Percentiles rank a stretch among this genome's conserved stretches.
These are phyloP conservation scores for Oreochromis mossambicus DNA, from an alignment of 2,797 vertebrate genomes.

Conservation along the genomic window DNA sequence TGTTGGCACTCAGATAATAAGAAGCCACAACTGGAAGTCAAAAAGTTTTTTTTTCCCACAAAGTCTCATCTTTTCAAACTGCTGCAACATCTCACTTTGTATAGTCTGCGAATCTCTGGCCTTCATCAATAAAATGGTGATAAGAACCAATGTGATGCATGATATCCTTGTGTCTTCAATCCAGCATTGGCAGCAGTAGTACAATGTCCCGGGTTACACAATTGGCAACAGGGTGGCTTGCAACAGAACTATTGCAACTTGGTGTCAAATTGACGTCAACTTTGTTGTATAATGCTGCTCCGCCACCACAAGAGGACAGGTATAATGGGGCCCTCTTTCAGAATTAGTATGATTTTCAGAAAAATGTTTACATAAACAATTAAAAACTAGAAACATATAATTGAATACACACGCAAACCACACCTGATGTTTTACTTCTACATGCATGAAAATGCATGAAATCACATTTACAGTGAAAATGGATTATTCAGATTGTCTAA, in stretches of 20 bases:
- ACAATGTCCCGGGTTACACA: neutral
- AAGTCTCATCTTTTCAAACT: neutral
- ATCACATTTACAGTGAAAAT: neutral
- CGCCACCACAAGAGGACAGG: neutral
- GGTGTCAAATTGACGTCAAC: neutral
- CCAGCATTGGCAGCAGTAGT: neutral
- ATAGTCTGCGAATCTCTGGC: neutral
- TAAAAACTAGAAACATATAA: neutral
- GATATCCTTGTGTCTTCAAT: neutral
- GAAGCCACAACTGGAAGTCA: neutral
- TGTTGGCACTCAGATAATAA: neutral
- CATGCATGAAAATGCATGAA: neutral
- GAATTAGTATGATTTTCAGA: neutral
- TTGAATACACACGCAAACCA: neutral
- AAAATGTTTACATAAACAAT: neutral
- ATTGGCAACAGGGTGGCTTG: neutral
- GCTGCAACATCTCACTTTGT: neutral
- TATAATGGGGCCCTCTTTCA: neutral
- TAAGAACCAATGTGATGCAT: neutral
- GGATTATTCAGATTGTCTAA: slow-evolving; percentile 21
- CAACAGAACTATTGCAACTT: neutral
- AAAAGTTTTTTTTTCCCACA: neutral
- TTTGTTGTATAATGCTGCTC: neutral
- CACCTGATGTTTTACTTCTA: neutral
- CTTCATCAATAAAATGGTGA: neutral